Base-by-base conservation (phyloP, 2,888 invertebrate species). In the Antheraea assamensis region DNA sequence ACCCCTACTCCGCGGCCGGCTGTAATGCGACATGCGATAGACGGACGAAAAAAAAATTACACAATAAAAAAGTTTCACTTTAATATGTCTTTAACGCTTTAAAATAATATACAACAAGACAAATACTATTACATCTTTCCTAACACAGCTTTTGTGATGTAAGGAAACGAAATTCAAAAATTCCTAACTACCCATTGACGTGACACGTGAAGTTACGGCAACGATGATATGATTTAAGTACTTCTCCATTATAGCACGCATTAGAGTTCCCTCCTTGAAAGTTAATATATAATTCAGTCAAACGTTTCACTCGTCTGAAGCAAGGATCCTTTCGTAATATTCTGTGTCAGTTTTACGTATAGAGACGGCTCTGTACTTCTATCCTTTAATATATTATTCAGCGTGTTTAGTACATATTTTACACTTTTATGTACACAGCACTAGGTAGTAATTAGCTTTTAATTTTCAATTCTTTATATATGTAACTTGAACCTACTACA, bases 311-410 rank as follows among this genome's bases (percentile, higher is more conserved):
- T 61, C 61, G 27, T 61, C 61, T 73, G 58, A 73, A 30, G 66
- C 58, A 68, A n/a, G n/a, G 31, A 68, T 35, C 35, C 68, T 35
- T 68, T 21, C 35, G 21, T 35, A 68, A 21, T 35, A 10, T 31
- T 7, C 35, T 24, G 7, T 13, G 68, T 68, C 5, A 68, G 15
- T 35, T 35, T 68, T 35, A 68, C n/a, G 68, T 68, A 35, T n/a
- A 21, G 4, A 61, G 1, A 61, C 61, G 1, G 35, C 17, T 68
- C 35, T 68, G 7, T 68, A 35, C 68, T 72, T 73, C 71, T 47
- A 70, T 78, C 78, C 80, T 78, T 58, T 58, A 78, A 79, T 77
- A 76, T 78, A 52, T 77, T 78, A 78, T 61, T 77, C 79, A 81
- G 81, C 79, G 78, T 49, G 27, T 27, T 58, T 73, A 73, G 72